Conservation (phyloP, 2,888 invertebrate species). For the Heliconius erato region DNA sequence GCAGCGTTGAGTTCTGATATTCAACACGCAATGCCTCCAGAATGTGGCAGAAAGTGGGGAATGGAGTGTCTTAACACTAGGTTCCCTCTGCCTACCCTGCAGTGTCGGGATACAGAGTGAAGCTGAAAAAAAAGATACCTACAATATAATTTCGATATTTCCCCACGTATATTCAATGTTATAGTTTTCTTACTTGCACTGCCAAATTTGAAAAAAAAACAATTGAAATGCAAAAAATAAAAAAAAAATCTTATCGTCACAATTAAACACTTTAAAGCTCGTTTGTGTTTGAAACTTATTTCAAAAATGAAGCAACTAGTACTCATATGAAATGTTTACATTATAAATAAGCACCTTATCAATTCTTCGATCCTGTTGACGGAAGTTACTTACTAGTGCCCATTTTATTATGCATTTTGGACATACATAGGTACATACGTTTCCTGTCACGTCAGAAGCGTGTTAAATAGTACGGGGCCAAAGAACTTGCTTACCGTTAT, state of each 20-base stretch:
- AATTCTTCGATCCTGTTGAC: constrained; percentile 52
- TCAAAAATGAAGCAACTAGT: background rate
- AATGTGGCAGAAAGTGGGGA: too few species aligned
- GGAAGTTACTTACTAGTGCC: constrained; percentile 51
- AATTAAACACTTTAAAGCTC: background rate
- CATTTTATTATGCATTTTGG: constrained; percentile 51
- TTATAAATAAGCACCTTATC: constrained; percentile 40
- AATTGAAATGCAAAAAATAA: background rate
- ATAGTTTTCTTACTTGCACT: background rate
- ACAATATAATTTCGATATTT: too few species aligned
- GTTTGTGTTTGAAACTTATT: background rate
- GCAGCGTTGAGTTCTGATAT: too few species aligned
- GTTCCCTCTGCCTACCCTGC: too few species aligned
- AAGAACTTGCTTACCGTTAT: constrained; percentile 52
- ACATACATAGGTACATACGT: constrained; percentile 24
- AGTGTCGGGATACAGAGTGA: too few species aligned
- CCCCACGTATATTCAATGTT: too few species aligned
- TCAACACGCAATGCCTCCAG: too few species aligned
- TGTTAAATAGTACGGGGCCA: constrained; percentile 52
- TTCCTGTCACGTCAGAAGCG: constrained; percentile 56
- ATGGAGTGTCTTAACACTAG: too few species aligned
- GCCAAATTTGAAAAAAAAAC: background rate
- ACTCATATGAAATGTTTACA: background rate
- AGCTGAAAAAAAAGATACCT: too few species aligned
- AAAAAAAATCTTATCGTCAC: background rate